A percentile compares a stretch with the other conserved stretches of the same genome.
Conservation (phyloP, 1,140 invertebrate genomes). For the Lepidostoma basale region DNA sequence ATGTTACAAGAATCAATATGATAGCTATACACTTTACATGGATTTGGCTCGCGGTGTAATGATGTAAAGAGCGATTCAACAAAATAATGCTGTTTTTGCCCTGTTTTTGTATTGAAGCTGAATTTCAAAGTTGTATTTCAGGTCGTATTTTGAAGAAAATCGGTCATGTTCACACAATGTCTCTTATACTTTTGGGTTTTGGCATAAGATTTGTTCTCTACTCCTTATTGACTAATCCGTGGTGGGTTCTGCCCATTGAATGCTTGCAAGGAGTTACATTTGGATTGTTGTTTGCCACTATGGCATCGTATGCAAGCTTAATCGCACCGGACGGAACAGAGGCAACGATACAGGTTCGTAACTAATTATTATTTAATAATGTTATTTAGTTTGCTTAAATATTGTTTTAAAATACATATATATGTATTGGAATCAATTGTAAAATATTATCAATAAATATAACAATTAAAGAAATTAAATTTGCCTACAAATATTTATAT, state of each 20-base stretch:
- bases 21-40: too few species aligned
- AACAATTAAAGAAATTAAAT: too few species aligned
- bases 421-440: too few species aligned
- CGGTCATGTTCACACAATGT: slow-evolving; percentile 83
- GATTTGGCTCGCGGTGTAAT: too few species aligned
- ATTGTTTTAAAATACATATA: not conserved
- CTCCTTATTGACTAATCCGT: slow-evolving; percentile 78
- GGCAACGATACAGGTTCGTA: slow-evolving; percentile 76
- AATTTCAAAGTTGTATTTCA: slow-evolving; percentile 49
- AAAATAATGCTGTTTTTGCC: too few species aligned
- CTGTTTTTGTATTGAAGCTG: too few species aligned
- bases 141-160: slow-evolving; percentile 80
- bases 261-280: slow-evolving; percentile 86
- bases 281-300: slow-evolving; percentile 87
- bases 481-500: too few species aligned
- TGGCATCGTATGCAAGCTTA: slow-evolving; percentile 87
- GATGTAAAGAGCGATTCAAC: too few species aligned
- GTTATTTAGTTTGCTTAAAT: not conserved
- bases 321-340: slow-evolving; percentile 85
- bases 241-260: slow-evolving; percentile 85
- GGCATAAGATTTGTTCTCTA: slow-evolving; percentile 81
- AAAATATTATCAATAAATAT: too few species aligned
- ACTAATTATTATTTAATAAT: not conserved
- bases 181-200: slow-evolving; percentile 77
- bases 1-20: too few species aligned